These are phyloP conservation scores for Numida meleagris DNA, from an alignment of 2,113 vertebrate species.

Conservation along the genomic window DNA sequence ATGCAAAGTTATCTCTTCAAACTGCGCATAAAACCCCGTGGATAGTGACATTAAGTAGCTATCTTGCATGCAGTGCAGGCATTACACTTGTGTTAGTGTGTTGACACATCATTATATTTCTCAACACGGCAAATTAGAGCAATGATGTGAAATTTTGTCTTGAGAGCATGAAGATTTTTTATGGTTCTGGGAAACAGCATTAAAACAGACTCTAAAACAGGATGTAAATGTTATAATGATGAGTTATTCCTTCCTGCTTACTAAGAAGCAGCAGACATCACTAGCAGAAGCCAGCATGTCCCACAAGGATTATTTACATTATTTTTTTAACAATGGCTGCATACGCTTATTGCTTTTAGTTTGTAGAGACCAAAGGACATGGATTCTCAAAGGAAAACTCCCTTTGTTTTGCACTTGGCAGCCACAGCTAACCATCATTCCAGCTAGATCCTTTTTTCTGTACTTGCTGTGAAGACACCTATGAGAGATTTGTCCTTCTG, in stretches of 20 bases:
- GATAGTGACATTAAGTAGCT: slow-evolving; percentile 49
- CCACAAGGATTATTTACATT: slow-evolving; percentile 19
- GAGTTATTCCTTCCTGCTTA: slow-evolving; percentile 60
- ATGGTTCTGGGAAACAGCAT: slow-evolving; percentile 40
- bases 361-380: background rate
- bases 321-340: background rate
- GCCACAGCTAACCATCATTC: background rate
- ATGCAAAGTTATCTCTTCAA: slow-evolving; percentile 28
- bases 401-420: rapidly evolving
- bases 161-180: slow-evolving; percentile 35
- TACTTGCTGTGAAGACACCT: background rate
- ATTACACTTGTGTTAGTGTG: slow-evolving; percentile 28
- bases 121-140: slow-evolving; percentile 58
- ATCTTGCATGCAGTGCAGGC: background rate
- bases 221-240: slow-evolving; percentile 61
- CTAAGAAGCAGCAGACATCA: slow-evolving; percentile 22
- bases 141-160: slow-evolving; percentile 36
- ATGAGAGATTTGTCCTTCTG: background rate
- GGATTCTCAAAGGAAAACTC: background rate
- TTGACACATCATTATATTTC: slow-evolving; percentile 43
- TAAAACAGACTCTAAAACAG: slow-evolving; percentile 49
- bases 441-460: background rate
- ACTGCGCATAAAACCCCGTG: background rate
- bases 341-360: background rate
- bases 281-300: slow-evolving; percentile 12